Conservation (phyloP, 2,797 vertebrate species). For the Chloroceryle inda region DNA sequence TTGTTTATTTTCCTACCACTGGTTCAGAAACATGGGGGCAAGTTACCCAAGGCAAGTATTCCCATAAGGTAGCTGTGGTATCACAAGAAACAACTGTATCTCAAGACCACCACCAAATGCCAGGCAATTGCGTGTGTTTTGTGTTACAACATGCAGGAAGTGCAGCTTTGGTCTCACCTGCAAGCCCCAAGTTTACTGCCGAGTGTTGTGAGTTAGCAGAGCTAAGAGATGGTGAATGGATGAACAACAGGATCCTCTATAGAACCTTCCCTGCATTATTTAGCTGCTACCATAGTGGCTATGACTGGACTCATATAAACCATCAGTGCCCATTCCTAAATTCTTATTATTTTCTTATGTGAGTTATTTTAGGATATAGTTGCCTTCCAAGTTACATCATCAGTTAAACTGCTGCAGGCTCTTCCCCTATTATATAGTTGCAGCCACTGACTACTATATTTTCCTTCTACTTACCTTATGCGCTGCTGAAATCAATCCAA, state of each 20-base stretch:
- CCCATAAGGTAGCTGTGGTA: rapidly evolving
- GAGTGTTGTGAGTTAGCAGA: neutral
- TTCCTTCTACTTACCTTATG: neutral
- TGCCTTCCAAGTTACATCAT: neutral
- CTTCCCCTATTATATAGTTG: neutral
- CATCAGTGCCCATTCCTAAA: neutral
- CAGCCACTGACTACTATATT: neutral
- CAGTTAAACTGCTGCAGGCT: neutral
- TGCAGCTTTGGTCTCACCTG: neutral
- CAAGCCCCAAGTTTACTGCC: neutral
- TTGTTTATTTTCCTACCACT: neutral
- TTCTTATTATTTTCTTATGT: rapidly evolving
- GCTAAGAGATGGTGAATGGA: neutral
- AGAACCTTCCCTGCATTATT: neutral
- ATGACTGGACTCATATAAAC: neutral
- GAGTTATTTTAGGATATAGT: neutral
- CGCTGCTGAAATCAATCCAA: neutral
- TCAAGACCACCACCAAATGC: neutral
- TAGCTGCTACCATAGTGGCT: neutral
- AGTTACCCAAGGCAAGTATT: neutral
- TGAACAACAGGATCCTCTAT: neutral
- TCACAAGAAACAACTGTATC: too few species aligned
- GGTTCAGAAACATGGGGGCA: neutral
- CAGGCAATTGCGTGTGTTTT: rapidly evolving
- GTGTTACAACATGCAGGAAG: rapidly evolving